phyloP scores from a whole-genome alignment of 2,888 invertebrate genomes.

The Harpalus rubripes region DNA sequence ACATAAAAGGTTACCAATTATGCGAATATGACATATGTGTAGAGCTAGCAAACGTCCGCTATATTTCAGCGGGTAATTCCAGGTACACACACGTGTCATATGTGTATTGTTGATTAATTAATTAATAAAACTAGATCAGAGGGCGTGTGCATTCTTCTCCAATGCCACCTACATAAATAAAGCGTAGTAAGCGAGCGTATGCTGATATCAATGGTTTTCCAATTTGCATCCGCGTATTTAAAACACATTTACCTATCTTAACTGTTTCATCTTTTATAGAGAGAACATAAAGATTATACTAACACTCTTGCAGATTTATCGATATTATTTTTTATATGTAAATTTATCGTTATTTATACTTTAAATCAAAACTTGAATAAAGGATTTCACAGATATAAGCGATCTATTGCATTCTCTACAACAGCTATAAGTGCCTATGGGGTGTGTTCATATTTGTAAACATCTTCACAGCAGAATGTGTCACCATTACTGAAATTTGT shows the following conservation, averaged over 20 bases:
- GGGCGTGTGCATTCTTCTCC: conserved; percentile 27
- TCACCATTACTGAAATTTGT: too few relatives aligned
- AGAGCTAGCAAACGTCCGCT: neutral
- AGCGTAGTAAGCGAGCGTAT: neutral
- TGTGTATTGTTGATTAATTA: conserved; percentile 38
- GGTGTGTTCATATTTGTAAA: too few relatives aligned
- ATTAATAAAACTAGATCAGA: conserved; percentile 40
- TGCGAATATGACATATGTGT: neutral
- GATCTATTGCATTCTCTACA: too few relatives aligned
- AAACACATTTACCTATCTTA: neutral
- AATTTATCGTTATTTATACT: too few relatives aligned
- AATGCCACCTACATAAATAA: conserved; percentile 29
- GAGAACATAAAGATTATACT: neutral
- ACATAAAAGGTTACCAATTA: neutral
- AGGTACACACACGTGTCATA: conserved; percentile 12
- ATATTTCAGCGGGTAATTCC: conserved; percentile 40
- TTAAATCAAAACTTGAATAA: too few relatives aligned
- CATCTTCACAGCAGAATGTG: too few relatives aligned
- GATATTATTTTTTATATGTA: too few relatives aligned
- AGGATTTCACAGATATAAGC: too few relatives aligned
- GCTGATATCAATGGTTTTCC: conserved; percentile 19
- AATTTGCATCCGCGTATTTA: conserved; percentile 35
- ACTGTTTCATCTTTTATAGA: neutral
- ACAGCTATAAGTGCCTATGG: too few relatives aligned
- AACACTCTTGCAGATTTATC: too few relatives aligned